phyloP scores from a whole-genome alignment of 2,797 vertebrate genomes.

The Luscinia luscinia region DNA sequence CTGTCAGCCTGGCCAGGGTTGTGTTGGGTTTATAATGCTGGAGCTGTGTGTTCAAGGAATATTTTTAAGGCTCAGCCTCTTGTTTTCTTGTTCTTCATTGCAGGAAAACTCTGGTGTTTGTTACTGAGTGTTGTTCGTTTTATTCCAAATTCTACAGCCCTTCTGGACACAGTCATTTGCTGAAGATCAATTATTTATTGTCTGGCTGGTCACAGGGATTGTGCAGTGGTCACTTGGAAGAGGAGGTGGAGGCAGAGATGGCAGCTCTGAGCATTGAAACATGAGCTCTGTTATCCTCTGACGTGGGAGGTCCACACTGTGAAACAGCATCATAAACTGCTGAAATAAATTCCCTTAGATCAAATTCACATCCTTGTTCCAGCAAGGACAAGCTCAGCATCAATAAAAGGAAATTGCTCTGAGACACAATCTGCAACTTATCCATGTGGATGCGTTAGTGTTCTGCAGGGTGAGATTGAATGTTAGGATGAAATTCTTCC shows the following conservation, averaged over 20 bases:
- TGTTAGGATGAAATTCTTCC: neutral
- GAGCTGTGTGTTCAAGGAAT: no score
- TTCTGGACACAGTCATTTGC: neutral
- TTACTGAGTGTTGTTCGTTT: neutral
- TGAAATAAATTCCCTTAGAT: constrained; percentile 1
- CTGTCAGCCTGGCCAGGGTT: neutral
- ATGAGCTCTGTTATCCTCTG: neutral
- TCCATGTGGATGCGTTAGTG: accelerated
- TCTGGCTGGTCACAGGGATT: neutral
- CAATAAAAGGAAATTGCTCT: constrained; percentile 21
- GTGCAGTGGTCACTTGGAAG: neutral
- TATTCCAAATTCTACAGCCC: neutral
- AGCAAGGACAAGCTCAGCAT: neutral
- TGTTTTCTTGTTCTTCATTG: neutral
- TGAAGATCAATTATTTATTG: neutral
- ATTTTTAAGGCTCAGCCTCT: neutral
- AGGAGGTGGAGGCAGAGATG: neutral
- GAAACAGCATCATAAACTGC: constrained; percentile 10
- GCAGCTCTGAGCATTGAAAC: neutral
- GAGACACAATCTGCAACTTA: neutral
- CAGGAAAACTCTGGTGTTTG: neutral
- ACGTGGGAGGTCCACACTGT: neutral
- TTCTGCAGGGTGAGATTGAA: neutral
- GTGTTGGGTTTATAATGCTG: neutral
- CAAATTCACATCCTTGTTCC: neutral